phyloP scores from a whole-genome alignment of 1,140 invertebrate genomes.

The Ceratitis capitata region DNA sequence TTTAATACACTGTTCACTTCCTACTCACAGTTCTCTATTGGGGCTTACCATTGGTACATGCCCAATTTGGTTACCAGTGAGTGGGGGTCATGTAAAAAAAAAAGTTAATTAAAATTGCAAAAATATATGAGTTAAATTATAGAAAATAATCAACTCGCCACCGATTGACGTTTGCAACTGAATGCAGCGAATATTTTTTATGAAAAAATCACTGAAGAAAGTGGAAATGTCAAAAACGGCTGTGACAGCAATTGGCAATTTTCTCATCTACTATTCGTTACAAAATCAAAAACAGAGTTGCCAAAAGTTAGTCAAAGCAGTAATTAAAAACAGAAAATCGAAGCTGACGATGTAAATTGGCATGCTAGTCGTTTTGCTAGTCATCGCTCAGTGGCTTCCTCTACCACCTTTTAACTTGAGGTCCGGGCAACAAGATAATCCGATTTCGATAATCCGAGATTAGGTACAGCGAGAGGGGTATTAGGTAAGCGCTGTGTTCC shows the following conservation, averaged over 20 bases:
- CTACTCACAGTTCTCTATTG: background rate
- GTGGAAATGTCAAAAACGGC: background rate
- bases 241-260: background rate
- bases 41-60: background rate
- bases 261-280: background rate
- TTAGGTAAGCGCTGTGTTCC: too few relatives aligned
- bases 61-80: background rate
- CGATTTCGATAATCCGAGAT: too few relatives aligned
- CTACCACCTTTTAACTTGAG: too few relatives aligned
- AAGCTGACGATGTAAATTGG: too few relatives aligned
- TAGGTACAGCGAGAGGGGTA: too few relatives aligned
- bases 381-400: too few relatives aligned
- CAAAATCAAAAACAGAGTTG: background rate
- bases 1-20: background rate
- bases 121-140: background rate
- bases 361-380: too few relatives aligned
- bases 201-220: background rate
- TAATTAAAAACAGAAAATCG: too few relatives aligned
- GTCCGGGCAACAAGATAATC: too few relatives aligned
- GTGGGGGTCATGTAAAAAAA: background rate
- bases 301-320: too few relatives aligned
- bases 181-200: background rate
- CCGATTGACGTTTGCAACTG: conserved; percentile 3
- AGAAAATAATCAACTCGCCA: background rate
- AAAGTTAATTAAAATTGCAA: background rate